Conservation (phyloP, 2,888 invertebrate species). For the Drosophila demipolita region DNA sequence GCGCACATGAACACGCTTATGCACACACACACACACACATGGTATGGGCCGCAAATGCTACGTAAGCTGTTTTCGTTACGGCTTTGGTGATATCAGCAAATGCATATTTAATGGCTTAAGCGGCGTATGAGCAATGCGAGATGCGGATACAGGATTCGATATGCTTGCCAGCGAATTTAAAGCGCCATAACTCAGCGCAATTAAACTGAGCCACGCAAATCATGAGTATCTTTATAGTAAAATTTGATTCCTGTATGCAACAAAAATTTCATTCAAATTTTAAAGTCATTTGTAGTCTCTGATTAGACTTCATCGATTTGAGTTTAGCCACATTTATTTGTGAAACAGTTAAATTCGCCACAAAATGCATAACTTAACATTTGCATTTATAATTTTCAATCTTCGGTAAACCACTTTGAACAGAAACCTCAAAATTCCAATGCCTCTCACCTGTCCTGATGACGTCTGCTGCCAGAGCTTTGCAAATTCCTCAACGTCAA, state of each 20-base stretch:
- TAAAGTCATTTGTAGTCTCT: not conserved
- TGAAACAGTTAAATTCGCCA: not conserved
- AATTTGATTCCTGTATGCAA: not conserved
- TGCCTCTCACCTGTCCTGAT: constrained; percentile 22
- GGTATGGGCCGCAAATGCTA: constrained; percentile 47
- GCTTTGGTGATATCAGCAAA: constrained; percentile 77
- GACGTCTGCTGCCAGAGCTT: constrained; percentile 14
- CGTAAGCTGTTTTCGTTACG: constrained; percentile 77
- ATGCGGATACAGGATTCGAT: constrained; percentile 38
- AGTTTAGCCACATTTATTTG: not conserved
- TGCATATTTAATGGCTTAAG: constrained; percentile 78
- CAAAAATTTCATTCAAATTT: not conserved
- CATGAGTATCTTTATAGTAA: constrained; percentile 5
- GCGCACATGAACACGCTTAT: constrained; percentile 12
- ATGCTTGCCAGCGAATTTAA: constrained; percentile 39
- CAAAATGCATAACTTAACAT: constrained; percentile 1
- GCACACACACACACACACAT: constrained; percentile 5
- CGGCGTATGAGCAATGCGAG: constrained; percentile 67
- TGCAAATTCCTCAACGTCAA: constrained; percentile 30
- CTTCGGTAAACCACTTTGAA: constrained; percentile 25
- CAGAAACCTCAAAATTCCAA: constrained; percentile 13
- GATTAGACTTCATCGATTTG: not conserved
- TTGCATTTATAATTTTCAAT: not conserved
- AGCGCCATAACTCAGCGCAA: constrained; percentile 42
- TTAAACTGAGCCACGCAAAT: constrained; percentile 10